Percentiles rank a stretch among this genome's conserved stretches.
These are phyloP conservation scores for Cerastoderma edule DNA, from an alignment of 2,888 invertebrate genomes.

Conservation along the genomic window DNA sequence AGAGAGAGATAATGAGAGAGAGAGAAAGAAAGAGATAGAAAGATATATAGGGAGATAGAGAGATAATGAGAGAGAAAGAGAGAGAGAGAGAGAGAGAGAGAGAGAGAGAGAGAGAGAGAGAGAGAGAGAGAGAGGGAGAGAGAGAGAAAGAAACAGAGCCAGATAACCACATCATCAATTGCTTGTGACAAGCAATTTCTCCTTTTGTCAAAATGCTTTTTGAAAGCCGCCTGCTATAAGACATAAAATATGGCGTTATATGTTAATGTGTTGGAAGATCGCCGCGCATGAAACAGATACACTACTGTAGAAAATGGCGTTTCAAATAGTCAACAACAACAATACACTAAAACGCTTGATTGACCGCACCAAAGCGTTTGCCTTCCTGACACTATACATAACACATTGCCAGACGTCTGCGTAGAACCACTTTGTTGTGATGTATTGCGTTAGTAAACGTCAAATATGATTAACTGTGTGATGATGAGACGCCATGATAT, in stretches of 20 bases:
- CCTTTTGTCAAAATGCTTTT: neutral
- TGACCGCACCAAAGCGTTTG: too few relatives aligned
- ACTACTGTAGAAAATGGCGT: neutral
- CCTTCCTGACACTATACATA: too few relatives aligned
- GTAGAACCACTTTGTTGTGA: too few relatives aligned
- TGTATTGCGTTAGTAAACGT: too few relatives aligned
- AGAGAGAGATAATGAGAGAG: slow-evolving; percentile 27
- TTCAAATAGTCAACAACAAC: neutral
- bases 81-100: slow-evolving; percentile 27
- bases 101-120: slow-evolving; percentile 32
- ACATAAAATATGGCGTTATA: neutral
- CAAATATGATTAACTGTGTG: too few relatives aligned
- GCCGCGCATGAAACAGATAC: neutral
- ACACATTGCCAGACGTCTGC: too few relatives aligned
- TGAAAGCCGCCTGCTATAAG: neutral
- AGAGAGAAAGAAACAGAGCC: slow-evolving; percentile 29
- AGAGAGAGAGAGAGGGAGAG: slow-evolving; percentile 28
- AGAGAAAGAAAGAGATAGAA: slow-evolving; percentile 26
- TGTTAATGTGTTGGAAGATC: neutral
- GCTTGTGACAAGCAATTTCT: neutral
- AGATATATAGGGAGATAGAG: slow-evolving; percentile 27
- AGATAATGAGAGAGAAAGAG: slow-evolving; percentile 22
- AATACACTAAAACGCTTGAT: too few relatives aligned
- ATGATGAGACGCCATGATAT: too few relatives aligned
- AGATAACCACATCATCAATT: slow-evolving; percentile 19